Conservation (phyloP, 2,888 invertebrate species). For the Epirrita christyi region DNA sequence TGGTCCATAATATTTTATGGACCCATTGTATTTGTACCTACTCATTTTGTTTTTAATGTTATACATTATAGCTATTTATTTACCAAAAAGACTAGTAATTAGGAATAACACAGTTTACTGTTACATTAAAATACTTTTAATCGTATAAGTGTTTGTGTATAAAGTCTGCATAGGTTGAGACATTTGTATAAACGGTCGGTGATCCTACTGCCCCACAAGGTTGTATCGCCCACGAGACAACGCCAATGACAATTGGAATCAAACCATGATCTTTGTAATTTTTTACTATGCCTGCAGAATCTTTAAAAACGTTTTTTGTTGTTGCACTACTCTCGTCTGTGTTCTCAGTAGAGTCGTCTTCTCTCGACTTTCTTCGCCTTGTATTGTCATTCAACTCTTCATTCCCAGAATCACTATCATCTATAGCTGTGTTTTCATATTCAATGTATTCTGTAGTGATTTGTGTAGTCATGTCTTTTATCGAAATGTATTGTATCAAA, state of each 20-base stretch:
- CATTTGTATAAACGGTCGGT: constrained; percentile 83
- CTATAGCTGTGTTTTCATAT: not conserved
- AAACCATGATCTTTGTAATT: constrained; percentile 36
- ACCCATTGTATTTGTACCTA: too few relatives aligned
- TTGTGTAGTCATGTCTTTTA: constrained; percentile 36
- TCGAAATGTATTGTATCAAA: constrained; percentile 57
- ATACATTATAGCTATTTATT: too few relatives aligned
- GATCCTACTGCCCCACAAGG: constrained; percentile 80
- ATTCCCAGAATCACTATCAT: not conserved
- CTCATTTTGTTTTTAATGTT: too few relatives aligned
- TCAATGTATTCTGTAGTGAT: not conserved
- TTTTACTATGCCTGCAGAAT: constrained; percentile 24
- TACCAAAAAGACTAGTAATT: too few relatives aligned
- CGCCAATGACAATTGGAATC: constrained; percentile 70
- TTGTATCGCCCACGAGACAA: constrained; percentile 83
- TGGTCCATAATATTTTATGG: too few relatives aligned
- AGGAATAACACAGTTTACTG: too few relatives aligned
- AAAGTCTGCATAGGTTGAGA: constrained; percentile 75
- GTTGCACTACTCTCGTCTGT: constrained; percentile 6
- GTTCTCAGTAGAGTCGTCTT: too few relatives aligned
- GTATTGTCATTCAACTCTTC: constrained; percentile 4
- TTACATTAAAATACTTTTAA: constrained; percentile 18
- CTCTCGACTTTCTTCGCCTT: constrained; percentile 4
- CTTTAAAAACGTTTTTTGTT: constrained; percentile 10
- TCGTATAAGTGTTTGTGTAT: constrained; percentile 58